Evolutionary conservation across 2,797 vertebrate species (phyloP).

Genomic region (Mus spretus): DNA sequence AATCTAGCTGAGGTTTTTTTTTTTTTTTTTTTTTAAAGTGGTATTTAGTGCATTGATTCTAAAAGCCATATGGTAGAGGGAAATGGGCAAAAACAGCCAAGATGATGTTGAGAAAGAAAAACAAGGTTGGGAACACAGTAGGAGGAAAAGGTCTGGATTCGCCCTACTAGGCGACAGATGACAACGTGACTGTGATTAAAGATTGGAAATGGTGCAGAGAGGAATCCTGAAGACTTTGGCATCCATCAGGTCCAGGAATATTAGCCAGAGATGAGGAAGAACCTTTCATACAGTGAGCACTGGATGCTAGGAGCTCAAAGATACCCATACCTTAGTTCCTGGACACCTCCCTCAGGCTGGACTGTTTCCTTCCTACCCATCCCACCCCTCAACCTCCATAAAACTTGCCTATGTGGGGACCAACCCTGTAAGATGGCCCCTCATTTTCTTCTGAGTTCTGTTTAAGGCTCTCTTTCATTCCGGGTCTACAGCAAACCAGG

Average conservation of each 20-base stretch:
- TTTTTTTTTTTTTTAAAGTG: conserved; percentile 14
- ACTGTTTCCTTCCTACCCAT: not conserved
- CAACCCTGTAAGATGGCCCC: not conserved
- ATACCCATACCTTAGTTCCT: not conserved
- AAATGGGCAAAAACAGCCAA: conserved; percentile 51
- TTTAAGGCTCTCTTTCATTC: not conserved
- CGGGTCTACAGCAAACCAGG: not conserved
- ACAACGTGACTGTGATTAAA: not conserved
- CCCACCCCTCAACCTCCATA: not conserved
- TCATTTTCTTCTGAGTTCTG: not conserved
- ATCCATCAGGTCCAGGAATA: not conserved
- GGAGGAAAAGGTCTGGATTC: conserved; percentile 38
- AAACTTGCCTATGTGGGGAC: not conserved
- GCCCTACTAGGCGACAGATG: not conserved
- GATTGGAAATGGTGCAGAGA: not conserved
- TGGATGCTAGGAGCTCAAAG: not conserved
- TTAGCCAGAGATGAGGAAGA: not conserved
- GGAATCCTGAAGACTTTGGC: not conserved
- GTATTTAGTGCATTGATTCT: conserved; percentile 72
- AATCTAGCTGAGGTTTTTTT: conserved; percentile 54
- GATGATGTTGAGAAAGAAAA: conserved; percentile 58
- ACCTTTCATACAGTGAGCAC: not conserved
- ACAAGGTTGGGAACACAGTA: conserved; percentile 55
- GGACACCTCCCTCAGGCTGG: not conserved
- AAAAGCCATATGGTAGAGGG: conserved; percentile 68